phyloP scores from a whole-genome alignment of 2,113 vertebrate genomes.

The Albula goreensis region DNA sequence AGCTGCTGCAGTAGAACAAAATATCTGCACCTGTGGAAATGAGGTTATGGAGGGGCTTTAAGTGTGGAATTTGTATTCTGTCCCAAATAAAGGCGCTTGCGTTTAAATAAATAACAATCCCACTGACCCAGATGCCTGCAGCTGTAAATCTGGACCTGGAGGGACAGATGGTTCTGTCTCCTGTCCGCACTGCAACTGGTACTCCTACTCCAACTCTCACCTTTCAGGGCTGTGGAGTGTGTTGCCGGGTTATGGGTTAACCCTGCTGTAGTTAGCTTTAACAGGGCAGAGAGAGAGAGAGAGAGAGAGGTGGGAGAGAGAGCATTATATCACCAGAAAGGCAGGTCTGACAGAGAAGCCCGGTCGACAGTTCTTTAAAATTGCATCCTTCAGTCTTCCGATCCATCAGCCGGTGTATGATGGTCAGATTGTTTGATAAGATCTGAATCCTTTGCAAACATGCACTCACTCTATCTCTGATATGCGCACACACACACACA shows the following conservation, averaged over 20 bases:
- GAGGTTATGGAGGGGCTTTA: not conserved
- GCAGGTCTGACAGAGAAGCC: not conserved
- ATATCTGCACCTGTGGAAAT: conserved; percentile 13
- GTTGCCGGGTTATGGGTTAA: not conserved
- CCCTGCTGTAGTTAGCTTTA: not conserved
- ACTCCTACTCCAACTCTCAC: not conserved
- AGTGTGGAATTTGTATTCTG: not conserved
- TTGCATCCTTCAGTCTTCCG: no score
- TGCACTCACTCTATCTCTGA: no score
- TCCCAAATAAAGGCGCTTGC: conserved; percentile 17
- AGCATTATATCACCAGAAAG: not conserved
- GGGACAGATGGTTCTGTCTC: not conserved
- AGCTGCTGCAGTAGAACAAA: not conserved
- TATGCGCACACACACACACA: not conserved
- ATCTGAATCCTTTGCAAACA: no score
- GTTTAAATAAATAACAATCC: not conserved
- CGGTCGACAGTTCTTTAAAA: not conserved
- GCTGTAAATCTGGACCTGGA: not conserved
- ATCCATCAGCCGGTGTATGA: no score
- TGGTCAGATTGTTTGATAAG: no score
- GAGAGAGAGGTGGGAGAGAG: not conserved
- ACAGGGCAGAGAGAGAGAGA: not conserved
- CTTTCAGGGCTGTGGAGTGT: not conserved
- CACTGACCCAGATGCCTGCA: not conserved
- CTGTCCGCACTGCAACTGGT: not conserved